These are phyloP conservation scores for Catharus minimus DNA, from an alignment of 2,113 vertebrate species.

Conservation along the genomic window DNA sequence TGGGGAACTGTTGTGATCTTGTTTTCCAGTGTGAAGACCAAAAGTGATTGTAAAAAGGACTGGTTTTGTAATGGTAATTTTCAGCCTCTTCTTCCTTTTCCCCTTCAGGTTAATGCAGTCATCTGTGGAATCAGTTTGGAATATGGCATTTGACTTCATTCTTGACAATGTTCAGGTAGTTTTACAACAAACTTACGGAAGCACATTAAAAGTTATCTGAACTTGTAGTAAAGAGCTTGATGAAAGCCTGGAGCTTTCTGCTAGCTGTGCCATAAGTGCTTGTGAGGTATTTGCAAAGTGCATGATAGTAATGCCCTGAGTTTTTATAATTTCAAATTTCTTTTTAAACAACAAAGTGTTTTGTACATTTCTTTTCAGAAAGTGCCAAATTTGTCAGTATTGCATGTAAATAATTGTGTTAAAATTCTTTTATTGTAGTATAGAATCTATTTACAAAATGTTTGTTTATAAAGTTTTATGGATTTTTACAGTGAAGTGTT, in stretches of 20 bases:
- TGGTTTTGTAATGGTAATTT: neutral
- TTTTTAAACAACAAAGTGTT: slow-evolving; percentile 81
- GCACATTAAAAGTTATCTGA: slow-evolving; percentile 93
- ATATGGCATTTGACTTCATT: slow-evolving; percentile 99
- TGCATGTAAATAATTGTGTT: slow-evolving; percentile 96
- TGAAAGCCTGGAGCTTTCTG: slow-evolving; percentile 72
- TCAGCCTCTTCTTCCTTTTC: neutral
- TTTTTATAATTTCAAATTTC: slow-evolving; percentile 83
- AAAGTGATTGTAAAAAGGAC: neutral
- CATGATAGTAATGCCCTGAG: slow-evolving; percentile 82
- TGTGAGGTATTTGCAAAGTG: slow-evolving; percentile 85
- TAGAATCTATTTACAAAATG: slow-evolving; percentile 88
- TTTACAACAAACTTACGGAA: slow-evolving; percentile 94
- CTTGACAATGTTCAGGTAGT: slow-evolving; percentile 98
- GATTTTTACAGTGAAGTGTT: slow-evolving; percentile 96
- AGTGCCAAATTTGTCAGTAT: slow-evolving; percentile 97
- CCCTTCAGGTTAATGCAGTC: slow-evolving; percentile 91
- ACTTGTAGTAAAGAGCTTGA: slow-evolving; percentile 51
- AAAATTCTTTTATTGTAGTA: slow-evolving; percentile 87
- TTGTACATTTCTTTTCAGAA: slow-evolving; percentile 87
- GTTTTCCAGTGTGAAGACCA: neutral
- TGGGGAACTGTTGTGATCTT: neutral
- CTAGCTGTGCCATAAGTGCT: slow-evolving; percentile 83
- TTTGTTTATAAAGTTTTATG: slow-evolving; percentile 90
- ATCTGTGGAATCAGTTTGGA: slow-evolving; percentile 96